phyloP scores from a whole-genome alignment of 1,140 invertebrate genomes.

The Asbolus verrucosus region DNA sequence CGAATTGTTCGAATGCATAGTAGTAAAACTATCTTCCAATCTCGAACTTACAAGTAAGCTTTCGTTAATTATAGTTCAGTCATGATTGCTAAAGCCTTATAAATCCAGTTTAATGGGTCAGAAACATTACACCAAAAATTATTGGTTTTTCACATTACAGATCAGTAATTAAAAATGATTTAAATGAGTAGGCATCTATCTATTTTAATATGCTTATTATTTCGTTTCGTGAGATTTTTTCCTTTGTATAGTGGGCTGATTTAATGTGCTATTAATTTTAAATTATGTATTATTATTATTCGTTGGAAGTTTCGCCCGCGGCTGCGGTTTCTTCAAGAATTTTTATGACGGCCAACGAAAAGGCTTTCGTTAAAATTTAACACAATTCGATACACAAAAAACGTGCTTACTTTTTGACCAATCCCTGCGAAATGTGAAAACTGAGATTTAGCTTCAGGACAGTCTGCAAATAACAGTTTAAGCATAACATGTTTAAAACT shows the following conservation, averaged over 20 bases:
- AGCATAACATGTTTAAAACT: no score
- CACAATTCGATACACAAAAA: neutral
- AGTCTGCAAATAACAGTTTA: no score
- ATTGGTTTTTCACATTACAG: neutral
- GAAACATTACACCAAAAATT: neutral
- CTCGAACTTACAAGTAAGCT: no score
- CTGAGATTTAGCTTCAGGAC: no score
- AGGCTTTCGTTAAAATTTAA: conserved; percentile 4
- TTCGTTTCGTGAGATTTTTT: conserved; percentile 1
- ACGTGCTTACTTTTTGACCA: no score
- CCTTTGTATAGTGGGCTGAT: conserved; percentile 2
- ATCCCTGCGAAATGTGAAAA: no score
- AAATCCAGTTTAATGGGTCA: conserved; percentile 12
- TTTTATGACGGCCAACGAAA: conserved; percentile 11
- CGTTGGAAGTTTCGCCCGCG: conserved; percentile 11
- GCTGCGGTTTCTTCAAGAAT: conserved; percentile 20
- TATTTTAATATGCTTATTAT: conserved; percentile 30
- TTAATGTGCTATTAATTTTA: conserved; percentile 27
- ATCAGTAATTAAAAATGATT: conserved; percentile 36
- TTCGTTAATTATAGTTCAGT: conserved; percentile 8
- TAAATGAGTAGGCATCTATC: conserved; percentile 7
- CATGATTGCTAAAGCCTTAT: neutral
- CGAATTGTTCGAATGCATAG: no score
- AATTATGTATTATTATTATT: conserved; percentile 25
- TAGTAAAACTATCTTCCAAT: no score